A percentile compares a stretch with the other conserved stretches of the same genome.
These are phyloP conservation scores for Oscheius myriophilus DNA, from an alignment of 2,888 invertebrate species.

Conservation along the genomic window DNA sequence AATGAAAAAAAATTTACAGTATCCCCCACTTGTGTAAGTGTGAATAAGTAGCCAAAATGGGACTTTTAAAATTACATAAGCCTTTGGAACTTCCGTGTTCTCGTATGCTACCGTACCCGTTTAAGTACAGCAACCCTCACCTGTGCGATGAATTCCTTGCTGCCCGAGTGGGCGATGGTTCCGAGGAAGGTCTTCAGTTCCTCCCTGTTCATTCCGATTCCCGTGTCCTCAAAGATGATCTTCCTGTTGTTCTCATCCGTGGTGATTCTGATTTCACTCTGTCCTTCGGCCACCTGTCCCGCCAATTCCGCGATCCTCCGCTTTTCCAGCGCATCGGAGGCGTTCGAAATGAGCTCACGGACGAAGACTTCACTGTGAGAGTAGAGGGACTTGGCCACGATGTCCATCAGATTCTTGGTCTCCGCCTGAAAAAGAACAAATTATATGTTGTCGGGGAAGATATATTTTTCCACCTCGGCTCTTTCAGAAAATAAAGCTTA, in stretches of 20 bases:
- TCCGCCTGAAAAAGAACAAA: conserved; percentile 89
- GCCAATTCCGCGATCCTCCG: conserved; percentile 80
- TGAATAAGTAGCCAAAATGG: neutral
- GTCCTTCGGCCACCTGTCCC: conserved; percentile 44
- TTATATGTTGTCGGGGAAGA: neutral
- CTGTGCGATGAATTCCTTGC: conserved; percentile 77
- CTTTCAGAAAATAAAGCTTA: too few relatives aligned
- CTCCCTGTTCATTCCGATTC: conserved; percentile 92
- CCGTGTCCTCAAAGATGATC: conserved; percentile 80
- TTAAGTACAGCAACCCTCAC: conserved; percentile 30
- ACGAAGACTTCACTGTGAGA: conserved; percentile 97
- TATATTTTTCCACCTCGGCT: too few relatives aligned
- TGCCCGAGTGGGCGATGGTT: conserved; percentile 93
- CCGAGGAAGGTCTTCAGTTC: conserved; percentile 90
- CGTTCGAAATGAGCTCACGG: conserved; percentile 92
- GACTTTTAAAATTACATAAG: neutral
- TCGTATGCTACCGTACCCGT: too few relatives aligned
- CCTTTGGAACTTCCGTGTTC: too few relatives aligned
- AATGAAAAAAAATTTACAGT: too few relatives aligned
- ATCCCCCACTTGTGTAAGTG: too few relatives aligned
- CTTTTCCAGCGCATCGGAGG: conserved; percentile 95
- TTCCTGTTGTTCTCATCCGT: conserved; percentile 39
- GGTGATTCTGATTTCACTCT: conserved; percentile 42
- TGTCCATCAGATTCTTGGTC: conserved; percentile 91
- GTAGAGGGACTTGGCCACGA: conserved; percentile 94